Base-by-base conservation (phyloP, 2,888 invertebrate species). In the Ommatoiulus sabulosus region DNA sequence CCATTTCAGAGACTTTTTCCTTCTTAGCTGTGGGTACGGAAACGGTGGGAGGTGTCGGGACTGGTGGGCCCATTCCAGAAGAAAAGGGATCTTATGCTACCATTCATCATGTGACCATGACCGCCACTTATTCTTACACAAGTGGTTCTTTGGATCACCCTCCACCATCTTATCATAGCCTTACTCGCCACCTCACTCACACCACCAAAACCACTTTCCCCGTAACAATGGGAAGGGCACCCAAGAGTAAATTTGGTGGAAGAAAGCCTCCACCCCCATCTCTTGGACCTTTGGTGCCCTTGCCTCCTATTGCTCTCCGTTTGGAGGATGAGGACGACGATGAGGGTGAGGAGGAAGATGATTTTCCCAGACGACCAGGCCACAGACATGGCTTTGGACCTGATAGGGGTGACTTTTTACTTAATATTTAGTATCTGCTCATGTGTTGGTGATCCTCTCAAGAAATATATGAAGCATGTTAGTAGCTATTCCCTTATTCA, bases 101-200 rank as follows among this genome's bases (percentile, higher is more conserved):
- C 44, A 87, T 89, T 20, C 89, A 89, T 63, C 89, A 89, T 20
- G 87, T 89, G 24, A 89, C 87, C 20, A 87, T 89, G 89, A 87
- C 89, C 6, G 89, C 89, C 84, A 89, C 89, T 35, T 89, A 87
- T 44, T 89, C 89, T 7, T 89, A 89, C 63, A 89, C 89, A 2
- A 89, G 89, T 63, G 89, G 87, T 46, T 20, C 63, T 72, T 17
- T 80, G 57, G 84, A 85, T 44, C 89, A 84, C 80, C 85, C 85
- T 48, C 89, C 89, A 24, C 87, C 87, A 48, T 80, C 87, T n/a
- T 87, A 89, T 87, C 87, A 72, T 85, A 87, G 87, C 48, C 46
- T 89, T 44, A 87, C 89, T 84, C 89, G 72, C 43, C 89, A 89
- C 87, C 87, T 88, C 20, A 52, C 88, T n/a, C 85, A 84, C 24